phyloP scores from a whole-genome alignment of 2,113 vertebrate species.

The Elanus axillaris region DNA sequence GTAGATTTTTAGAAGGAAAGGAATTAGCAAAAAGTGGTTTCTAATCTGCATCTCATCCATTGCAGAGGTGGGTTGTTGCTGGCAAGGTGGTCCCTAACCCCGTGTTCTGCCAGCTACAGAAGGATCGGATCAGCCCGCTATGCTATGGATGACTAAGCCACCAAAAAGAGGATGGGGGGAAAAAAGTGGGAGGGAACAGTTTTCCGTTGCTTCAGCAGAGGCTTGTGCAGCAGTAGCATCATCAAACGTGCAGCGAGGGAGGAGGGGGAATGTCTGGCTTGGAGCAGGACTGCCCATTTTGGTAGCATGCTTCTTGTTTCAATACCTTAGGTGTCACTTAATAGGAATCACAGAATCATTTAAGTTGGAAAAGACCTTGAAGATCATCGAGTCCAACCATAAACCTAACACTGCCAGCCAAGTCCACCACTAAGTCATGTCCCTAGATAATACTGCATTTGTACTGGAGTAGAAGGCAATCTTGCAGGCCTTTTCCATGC shows the following conservation, averaged over 20 bases:
- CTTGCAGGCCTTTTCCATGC: neutral
- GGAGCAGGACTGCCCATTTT: neutral
- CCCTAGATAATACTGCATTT: neutral
- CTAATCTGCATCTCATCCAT: neutral
- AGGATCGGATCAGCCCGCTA: neutral
- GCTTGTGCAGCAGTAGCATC: neutral
- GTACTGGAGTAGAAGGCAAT: neutral
- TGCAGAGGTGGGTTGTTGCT: neutral
- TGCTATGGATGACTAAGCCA: neutral
- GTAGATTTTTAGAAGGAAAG: neutral
- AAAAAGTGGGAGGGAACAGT: neutral
- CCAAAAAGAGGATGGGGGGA: neutral
- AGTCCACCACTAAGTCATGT: neutral
- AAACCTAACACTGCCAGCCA: neutral
- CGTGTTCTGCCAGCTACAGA: neutral
- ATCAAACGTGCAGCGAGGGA: neutral
- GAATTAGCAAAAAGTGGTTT: neutral
- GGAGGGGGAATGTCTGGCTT: neutral
- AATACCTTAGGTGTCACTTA: neutral
- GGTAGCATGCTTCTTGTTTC: neutral
- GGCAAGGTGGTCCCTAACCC: neutral
- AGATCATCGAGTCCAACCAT: neutral
- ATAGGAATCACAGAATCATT: neutral
- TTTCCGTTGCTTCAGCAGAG: neutral
- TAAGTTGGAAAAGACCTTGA: neutral